Percentiles rank a stretch among this genome's conserved stretches.
Evolutionary conservation across 2,113 vertebrate genomes (phyloP).

Genomic region (Coturnix japonica): DNA sequence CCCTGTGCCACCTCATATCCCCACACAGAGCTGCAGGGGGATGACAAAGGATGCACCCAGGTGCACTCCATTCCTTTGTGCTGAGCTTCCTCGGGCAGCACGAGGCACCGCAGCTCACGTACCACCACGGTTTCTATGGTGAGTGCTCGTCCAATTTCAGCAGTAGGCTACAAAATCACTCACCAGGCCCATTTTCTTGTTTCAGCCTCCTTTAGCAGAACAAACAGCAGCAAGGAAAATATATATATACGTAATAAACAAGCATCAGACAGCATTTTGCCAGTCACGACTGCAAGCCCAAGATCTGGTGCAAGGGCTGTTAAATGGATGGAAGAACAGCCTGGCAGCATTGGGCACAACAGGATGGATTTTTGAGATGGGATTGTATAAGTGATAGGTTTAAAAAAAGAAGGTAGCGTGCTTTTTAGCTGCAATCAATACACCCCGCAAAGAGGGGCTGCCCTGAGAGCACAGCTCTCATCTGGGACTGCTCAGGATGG

Average conservation of each 20-base stretch:
- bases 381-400: fast-evolving
- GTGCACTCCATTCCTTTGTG: neutral
- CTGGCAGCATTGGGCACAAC: fast-evolving
- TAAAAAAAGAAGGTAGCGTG: fast-evolving
- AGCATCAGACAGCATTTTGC: neutral
- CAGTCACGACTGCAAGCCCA: fast-evolving
- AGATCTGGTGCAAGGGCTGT: neutral
- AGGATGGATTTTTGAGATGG: neutral
- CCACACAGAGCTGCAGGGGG: fast-evolving
- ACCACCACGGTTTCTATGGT: constrained; percentile 55
- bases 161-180: neutral
- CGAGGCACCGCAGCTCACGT: neutral
- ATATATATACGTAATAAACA: neutral
- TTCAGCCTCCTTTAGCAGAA: neutral
- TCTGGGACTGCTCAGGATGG: neutral
- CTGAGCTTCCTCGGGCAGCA: neutral
- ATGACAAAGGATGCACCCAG: neutral
- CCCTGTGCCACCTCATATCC: fast-evolving
- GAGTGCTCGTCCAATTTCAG: constrained; percentile 31
- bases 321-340: neutral
- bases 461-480: neutral
- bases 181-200: neutral
- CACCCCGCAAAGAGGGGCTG: neutral
- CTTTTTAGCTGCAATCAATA: fast-evolving
- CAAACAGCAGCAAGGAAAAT: neutral